Evolutionary conservation across 2,888 invertebrate genomes (phyloP), one percentile per base, ranked within the genome.

Genomic region (Stenodera caucasica): DNA sequence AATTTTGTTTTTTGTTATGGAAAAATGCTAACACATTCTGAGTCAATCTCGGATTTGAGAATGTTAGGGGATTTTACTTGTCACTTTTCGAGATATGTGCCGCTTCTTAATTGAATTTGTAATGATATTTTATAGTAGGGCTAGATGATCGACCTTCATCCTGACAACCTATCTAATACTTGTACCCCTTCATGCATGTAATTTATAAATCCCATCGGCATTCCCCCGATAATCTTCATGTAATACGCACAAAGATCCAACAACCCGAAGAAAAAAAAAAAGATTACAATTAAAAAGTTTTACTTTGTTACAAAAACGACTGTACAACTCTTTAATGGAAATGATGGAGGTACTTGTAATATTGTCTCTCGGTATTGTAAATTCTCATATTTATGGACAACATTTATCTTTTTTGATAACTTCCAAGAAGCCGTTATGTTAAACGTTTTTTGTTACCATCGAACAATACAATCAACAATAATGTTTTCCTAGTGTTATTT

Each of bases 1-100:
- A 70, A 74, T 72, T 73, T 69, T 72, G 73, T 76, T 77, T 75
- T 77, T 76, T 77, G 75, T 75, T 67, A 75, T 76, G 77, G 74
- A 76, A 78, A 74, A 77, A 75, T 75, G 73, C 75, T 76, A 77
- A 76, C 76, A 75, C 74, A 72, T 75, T 72, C 70, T 55, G 57
- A 68, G 60, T 57, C 67, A 64, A 67, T 53, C 55, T 40, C 49
- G 53, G 58, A 61, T 64, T 61, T 61, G 58, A 55, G 55, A 61
- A 33, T 55, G 55, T 40, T n/a, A 45, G 58, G 57, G 57, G 70
- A 66, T 69, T 70, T 69, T 64, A 62, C 68, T 64, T 67, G 67
- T 68, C 65, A 68, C 67, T 67, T 70, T 68, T 37, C 53, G 15
- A 62, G 56, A 53, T 51, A 61, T 50, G 49, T 55, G 55, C 55